phyloP scores from a whole-genome alignment of 2,113 vertebrate genomes.

The Ammodytes dubius region DNA sequence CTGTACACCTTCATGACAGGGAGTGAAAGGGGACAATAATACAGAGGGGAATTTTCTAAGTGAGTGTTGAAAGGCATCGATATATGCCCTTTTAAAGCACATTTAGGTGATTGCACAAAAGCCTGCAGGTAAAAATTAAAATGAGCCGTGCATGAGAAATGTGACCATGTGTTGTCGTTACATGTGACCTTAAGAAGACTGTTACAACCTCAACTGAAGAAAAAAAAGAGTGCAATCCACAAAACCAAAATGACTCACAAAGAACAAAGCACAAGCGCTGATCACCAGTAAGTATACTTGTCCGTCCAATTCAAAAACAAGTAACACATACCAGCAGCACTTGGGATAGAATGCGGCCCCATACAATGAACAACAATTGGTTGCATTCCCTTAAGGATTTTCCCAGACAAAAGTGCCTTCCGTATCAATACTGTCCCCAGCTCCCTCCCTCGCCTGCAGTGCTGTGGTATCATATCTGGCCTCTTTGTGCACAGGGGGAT shows the following conservation, averaged over 20 bases:
- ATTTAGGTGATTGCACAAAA: background rate
- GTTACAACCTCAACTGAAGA: conserved; percentile 14
- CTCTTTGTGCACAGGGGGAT: conserved; percentile 85
- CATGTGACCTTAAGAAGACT: conserved; percentile 33
- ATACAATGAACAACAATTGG: conserved; percentile 83
- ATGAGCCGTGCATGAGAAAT: conserved; percentile 21
- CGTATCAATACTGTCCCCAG: conserved; percentile 81
- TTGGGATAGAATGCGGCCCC: conserved; percentile 69
- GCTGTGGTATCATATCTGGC: conserved; percentile 84
- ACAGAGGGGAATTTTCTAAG: conserved; percentile 35
- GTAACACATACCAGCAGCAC: conserved; percentile 74
- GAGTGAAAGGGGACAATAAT: background rate
- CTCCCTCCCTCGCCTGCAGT: conserved; percentile 86
- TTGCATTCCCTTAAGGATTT: conserved; percentile 83
- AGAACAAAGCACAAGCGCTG: conserved; percentile 54
- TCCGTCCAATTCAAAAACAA: conserved; percentile 69
- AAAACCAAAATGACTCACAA: conserved; percentile 44
- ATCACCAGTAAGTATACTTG: conserved; percentile 63
- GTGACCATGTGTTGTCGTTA: conserved; percentile 9
- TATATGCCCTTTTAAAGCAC: conserved; percentile 23
- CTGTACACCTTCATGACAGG: background rate
- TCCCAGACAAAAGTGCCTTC: conserved; percentile 80
- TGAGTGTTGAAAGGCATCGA: conserved; percentile 22
- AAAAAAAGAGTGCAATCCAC: conserved; percentile 25
- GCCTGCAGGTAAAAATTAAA: conserved; percentile 38